A percentile compares a stretch with the other conserved stretches of the same genome.
phyloP scores from a whole-genome alignment of 2,888 invertebrate species.

The Gryllus longicercus region DNA sequence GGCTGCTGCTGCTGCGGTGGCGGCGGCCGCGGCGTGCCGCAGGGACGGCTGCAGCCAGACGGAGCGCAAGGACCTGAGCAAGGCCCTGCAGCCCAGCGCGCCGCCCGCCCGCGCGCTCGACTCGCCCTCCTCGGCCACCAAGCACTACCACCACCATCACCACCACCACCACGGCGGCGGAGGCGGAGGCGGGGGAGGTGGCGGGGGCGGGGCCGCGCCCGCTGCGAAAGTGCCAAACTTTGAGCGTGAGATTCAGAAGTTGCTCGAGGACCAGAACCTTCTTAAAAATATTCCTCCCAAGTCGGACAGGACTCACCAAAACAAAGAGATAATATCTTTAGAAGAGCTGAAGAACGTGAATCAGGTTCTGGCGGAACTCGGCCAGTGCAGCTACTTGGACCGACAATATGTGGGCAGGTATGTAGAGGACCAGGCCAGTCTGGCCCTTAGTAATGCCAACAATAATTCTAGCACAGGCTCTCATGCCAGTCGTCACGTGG shows the following conservation, averaged over 20 bases:
- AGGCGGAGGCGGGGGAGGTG: background rate
- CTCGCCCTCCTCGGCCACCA: constrained; percentile 55
- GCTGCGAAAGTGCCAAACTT: constrained; percentile 53
- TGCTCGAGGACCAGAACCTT: constrained; percentile 68
- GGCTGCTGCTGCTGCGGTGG: background rate
- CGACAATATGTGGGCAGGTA: constrained; percentile 37
- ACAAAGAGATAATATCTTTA: constrained; percentile 57
- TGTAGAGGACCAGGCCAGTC: constrained; percentile 32
- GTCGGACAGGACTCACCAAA: constrained; percentile 58
- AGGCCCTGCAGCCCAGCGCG: constrained; percentile 44
- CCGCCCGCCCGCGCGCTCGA: constrained; percentile 51
- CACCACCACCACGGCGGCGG: constrained; percentile 11
- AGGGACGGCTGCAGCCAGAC: constrained; percentile 62
- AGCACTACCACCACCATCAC: constrained; percentile 40
- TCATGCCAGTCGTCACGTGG: constrained; percentile 49
- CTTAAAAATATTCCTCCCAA: constrained; percentile 60
- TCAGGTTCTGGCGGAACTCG: constrained; percentile 41
- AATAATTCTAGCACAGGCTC: constrained; percentile 32
- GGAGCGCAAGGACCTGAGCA: constrained; percentile 56
- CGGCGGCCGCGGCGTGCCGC: constrained; percentile 2
- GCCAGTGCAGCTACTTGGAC: constrained; percentile 37
- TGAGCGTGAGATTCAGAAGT: constrained; percentile 74
- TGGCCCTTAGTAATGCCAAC: constrained; percentile 29
- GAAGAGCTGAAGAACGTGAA: constrained; percentile 46
- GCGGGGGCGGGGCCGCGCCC: background rate